Base-by-base conservation (phyloP, 2,797 vertebrate species). In the Momotus momota region DNA sequence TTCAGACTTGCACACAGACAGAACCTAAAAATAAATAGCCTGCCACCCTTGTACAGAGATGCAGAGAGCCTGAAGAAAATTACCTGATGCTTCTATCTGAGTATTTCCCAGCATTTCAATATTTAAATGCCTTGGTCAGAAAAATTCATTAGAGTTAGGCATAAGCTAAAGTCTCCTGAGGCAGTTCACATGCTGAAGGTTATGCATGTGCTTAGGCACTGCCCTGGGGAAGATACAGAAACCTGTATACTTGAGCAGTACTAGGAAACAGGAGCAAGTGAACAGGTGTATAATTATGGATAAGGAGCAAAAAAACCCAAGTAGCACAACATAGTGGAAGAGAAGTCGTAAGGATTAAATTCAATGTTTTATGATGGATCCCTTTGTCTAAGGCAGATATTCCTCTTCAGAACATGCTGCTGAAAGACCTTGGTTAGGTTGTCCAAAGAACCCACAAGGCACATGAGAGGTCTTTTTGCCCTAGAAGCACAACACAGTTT, bases 71-170 rank as follows among this genome's bases (percentile, higher is more conserved):
- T 31, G 60, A 87, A 88, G 77, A 58, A 75, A 90, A 81, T 74
- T 64, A 75, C 62, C 40, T 60, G 65, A 55, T 81, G 66, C 22
- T 77, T 17, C 83, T 95, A 61, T 27, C 61, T 73, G 65, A 92
- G 48, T 89, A 88, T 71, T 91, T 91, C 40, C 38, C 71, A 87
- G 48, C 33, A 52, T 84, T 94, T 93, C 70, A 69, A 10, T 88
- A 66, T 75, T 91, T 79, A 73, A 86, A 43, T 23, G 72, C 21
- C 14, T 17, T 29, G 25, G 80, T 60, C 73, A 88, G 77, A 81
- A 94, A 85, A 86, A 38, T n/a, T 83, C 26, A 41, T 77, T 66
- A 55, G 21, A 49, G 14, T 79, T 45, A 49, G 69, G 35, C 17
- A 74, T 38, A 81, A 83, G 27, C 38, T 91, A 23, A 94, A 78